Conservation (phyloP, 2,888 invertebrate genomes). For the Nysson spinosus region DNA sequence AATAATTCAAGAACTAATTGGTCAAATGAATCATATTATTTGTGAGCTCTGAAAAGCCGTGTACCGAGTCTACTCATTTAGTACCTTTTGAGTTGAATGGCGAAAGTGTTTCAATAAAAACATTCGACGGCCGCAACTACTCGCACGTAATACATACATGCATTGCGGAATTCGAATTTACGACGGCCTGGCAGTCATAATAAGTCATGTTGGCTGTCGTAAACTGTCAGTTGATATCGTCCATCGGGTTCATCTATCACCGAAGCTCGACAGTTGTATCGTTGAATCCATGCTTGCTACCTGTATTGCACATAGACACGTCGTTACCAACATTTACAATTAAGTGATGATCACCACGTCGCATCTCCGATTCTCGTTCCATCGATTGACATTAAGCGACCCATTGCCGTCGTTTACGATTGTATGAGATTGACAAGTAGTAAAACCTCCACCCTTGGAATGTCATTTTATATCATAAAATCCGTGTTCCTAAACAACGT, state of each 20-base stretch:
- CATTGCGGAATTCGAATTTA: conserved; percentile 23
- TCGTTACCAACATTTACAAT: conserved; percentile 51
- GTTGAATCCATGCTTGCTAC: conserved; percentile 19
- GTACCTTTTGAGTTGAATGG: too few species aligned
- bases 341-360: conserved; percentile 30
- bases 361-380: conserved; percentile 15
- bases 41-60: too few species aligned
- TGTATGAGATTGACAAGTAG: too few species aligned
- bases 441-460: too few species aligned
- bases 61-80: too few species aligned
- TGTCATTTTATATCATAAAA: too few species aligned
- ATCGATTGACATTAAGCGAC: conserved; percentile 12
- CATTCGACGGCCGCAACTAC: neutral
- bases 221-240: conserved; percentile 36
- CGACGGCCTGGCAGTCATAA: conserved; percentile 25
- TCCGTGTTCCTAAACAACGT: too few species aligned
- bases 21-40: too few species aligned
- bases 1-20: too few species aligned
- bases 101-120: conserved; percentile 3
- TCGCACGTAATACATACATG: neutral
- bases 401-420: too few species aligned
- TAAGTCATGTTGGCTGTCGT: conserved; percentile 28
- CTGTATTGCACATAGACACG: conserved; percentile 33
- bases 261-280: conserved; percentile 37
- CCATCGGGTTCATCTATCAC: conserved; percentile 45